A percentile compares a stretch with the other conserved stretches of the same genome.
These are phyloP conservation scores for Invenusta paracnida DNA, from an alignment of 2,888 invertebrate genomes.

Conservation along the genomic window DNA sequence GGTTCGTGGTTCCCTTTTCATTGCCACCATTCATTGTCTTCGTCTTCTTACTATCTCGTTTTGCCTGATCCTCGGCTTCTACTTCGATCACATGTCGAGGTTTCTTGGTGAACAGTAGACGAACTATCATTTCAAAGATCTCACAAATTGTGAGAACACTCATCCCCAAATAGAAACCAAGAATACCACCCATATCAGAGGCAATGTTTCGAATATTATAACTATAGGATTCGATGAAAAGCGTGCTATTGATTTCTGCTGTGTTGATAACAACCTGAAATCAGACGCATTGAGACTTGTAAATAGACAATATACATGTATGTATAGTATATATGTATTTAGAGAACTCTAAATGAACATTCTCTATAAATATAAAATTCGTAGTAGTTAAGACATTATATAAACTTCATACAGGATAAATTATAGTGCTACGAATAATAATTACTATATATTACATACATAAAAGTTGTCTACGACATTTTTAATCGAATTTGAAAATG, in stretches of 20 bases:
- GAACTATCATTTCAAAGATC: background rate
- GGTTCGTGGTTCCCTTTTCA: too few species aligned
- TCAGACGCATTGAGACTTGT: too few species aligned
- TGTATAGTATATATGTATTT: too few species aligned
- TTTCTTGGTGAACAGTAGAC: background rate
- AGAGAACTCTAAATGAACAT: too few species aligned
- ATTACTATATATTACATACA: too few species aligned
- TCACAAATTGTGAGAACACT: background rate
- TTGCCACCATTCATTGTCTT: background rate
- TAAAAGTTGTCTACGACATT: too few species aligned
- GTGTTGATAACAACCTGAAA: conserved; percentile 8
- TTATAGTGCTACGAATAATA: too few species aligned
- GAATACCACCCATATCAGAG: background rate
- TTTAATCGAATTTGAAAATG: too few species aligned
- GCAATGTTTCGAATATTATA: background rate
- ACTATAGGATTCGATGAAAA: background rate
- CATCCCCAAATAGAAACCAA: background rate
- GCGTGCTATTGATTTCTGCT: background rate
- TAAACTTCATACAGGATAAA: too few species aligned
- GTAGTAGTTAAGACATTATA: too few species aligned
- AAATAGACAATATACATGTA: too few species aligned
- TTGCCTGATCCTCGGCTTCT: background rate
- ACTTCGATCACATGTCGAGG: background rate
- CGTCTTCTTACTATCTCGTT: background rate
- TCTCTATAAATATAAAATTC: too few species aligned